A percentile compares a stretch with the other conserved stretches of the same genome.
Conservation (phyloP, 2,113 vertebrate genomes). For the Fregata magnificens region DNA sequence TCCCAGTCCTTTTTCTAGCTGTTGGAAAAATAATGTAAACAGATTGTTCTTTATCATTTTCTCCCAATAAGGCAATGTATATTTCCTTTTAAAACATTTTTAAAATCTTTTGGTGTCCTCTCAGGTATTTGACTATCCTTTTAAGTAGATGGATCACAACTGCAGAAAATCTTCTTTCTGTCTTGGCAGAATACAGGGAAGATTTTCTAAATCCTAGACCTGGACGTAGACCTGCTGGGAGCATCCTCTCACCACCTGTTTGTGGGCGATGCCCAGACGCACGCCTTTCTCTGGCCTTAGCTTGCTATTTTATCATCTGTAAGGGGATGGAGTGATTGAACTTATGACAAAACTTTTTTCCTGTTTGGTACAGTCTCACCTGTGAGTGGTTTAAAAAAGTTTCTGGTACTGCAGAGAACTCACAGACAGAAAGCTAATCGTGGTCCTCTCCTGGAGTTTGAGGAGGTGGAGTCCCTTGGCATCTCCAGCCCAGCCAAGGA, state of each 20-base stretch:
- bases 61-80: neutral
- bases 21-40: neutral
- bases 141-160: neutral
- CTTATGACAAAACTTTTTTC: neutral
- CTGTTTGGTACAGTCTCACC: neutral
- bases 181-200: neutral
- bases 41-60: neutral
- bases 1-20: neutral
- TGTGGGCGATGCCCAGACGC: accelerated
- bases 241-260: accelerated
- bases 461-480: neutral
- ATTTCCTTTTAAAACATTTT: neutral
- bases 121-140: neutral
- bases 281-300: neutral
- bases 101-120: neutral
- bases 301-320: neutral
- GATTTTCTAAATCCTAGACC: neutral
- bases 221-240: neutral
- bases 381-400: neutral
- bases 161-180: neutral
- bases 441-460: neutral
- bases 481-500: neutral
- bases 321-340: neutral
- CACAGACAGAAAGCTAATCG: neutral
- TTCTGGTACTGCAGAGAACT: neutral